These are phyloP conservation scores for Zaprionus ghesquierei DNA, from an alignment of 1,140 invertebrate species.

Conservation along the genomic window DNA sequence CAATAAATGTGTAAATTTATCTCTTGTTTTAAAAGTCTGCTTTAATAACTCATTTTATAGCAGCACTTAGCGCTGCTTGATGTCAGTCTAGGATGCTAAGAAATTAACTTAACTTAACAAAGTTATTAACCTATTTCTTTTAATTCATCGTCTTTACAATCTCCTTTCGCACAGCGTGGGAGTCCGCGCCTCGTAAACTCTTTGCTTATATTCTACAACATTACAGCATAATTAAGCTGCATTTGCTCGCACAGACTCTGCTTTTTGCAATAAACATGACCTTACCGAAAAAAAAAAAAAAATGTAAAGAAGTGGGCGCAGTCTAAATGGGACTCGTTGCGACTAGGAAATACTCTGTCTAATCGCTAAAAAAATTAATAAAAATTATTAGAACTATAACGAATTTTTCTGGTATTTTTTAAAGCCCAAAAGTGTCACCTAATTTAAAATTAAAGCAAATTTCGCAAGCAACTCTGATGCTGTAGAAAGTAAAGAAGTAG, in stretches of 20 bases:
- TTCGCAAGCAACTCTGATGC: too few species aligned
- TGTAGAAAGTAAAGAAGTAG: too few species aligned
- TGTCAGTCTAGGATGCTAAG: neutral
- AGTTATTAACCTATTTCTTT: slow-evolving; percentile 30
- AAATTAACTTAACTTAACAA: slow-evolving; percentile 4
- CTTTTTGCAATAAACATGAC: slow-evolving; percentile 32
- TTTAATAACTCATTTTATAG: too few species aligned
- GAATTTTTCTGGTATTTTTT: neutral
- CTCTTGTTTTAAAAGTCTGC: too few species aligned
- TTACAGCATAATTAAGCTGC: slow-evolving; percentile 53
- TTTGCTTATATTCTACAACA: slow-evolving; percentile 32
- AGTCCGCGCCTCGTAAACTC: slow-evolving; percentile 26
- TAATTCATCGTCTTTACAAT: slow-evolving; percentile 11
- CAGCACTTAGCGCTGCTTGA: too few species aligned
- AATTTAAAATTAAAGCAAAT: too few species aligned
- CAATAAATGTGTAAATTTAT: too few species aligned
- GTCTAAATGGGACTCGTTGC: neutral
- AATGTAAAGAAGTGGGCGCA: neutral
- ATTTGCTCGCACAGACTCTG: too few species aligned
- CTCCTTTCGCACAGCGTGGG: neutral
- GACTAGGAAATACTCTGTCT: slow-evolving; percentile 1
- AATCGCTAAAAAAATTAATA: neutral
- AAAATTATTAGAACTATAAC: too few species aligned
- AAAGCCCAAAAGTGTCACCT: neutral
- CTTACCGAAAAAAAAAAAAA: slow-evolving; percentile 18